Base-by-base conservation (phyloP, 2,113 vertebrate species). In the Trogon surrucura region DNA sequence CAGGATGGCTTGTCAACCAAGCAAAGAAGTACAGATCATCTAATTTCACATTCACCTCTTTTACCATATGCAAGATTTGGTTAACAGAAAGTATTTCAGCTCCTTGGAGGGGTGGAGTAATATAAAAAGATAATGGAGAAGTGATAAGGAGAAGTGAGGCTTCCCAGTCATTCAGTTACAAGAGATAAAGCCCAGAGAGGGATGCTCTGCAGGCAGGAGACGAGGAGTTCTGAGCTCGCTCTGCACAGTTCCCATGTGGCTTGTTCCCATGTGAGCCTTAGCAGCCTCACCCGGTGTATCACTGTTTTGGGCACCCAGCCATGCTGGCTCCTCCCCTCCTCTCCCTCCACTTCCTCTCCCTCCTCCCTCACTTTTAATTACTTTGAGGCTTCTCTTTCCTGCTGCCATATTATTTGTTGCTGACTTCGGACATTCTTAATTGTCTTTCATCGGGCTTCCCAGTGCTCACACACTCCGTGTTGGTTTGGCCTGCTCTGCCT, bases 371-470 rank as follows among this genome's bases (percentile, higher is more conserved):
- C 79, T 73, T 72, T 50, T 66, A 78, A 67, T 36, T 64, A 4
- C 85, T 78, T 54, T 84, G 66, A 72, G 83, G n/a, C 58, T 94
- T 85, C 41, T 92, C 27, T 93, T 91, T 89, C 86, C 48, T 92
- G 50, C 53, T 91, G 88, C 88, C 88, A 80, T 89, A 20, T 71
- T 96, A 58, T 89, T 96, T 92, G 92, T 79, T 95, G 95, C 95
- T 96, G 92, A 96, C 78, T 96, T 94, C 69, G 83, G 92, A 70
- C 86, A 89, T 96, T 94, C 92, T 89, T 96, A 51, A 84, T 38
- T 65, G 58, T 70, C 36, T 95, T 95, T 93, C 89, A 84, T 84
- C 84, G 80, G 74, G 64, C 70, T 73, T 89, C 86, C 74, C 32
- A 83, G 78, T 1, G 51, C 87, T 95, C 45, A 27, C 66, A 86